phyloP scores from a whole-genome alignment of 2,113 vertebrate genomes.

The Myotis davidii region DNA sequence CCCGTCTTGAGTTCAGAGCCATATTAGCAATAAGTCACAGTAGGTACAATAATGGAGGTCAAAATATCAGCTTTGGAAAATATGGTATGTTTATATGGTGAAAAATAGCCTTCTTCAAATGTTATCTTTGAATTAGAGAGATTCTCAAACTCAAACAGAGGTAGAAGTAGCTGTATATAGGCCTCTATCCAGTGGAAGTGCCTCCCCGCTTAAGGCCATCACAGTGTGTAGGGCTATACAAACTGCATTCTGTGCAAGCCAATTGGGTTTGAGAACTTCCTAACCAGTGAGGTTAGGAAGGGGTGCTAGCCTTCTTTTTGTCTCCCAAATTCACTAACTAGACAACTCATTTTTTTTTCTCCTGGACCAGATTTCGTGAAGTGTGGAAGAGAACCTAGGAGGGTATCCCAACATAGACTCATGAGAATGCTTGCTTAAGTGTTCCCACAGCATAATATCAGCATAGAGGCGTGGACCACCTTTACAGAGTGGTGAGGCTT shows the following conservation, averaged over 20 bases:
- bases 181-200: rapidly evolving
- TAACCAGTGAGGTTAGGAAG: neutral
- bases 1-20: neutral
- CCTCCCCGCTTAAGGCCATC: neutral
- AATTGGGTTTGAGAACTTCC: too few species aligned
- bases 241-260: neutral
- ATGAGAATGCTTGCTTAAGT: neutral
- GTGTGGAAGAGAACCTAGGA: neutral
- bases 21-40: neutral
- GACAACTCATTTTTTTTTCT: neutral
- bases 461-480: rapidly evolving
- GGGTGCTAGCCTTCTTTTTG: neutral
- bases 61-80: neutral
- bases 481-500: neutral
- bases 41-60: neutral
- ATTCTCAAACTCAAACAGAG: neutral
- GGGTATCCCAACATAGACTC: neutral
- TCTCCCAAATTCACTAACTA: neutral
- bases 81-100: neutral
- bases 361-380: neutral
- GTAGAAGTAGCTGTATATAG: rapidly evolving
- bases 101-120: neutral
- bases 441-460: neutral
- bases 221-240: neutral
- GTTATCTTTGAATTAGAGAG: neutral